Percentiles rank a stretch among this genome's conserved stretches.
Conservation (phyloP, 2,888 invertebrate species). For the Caenorhabditis auriculariae region DNA sequence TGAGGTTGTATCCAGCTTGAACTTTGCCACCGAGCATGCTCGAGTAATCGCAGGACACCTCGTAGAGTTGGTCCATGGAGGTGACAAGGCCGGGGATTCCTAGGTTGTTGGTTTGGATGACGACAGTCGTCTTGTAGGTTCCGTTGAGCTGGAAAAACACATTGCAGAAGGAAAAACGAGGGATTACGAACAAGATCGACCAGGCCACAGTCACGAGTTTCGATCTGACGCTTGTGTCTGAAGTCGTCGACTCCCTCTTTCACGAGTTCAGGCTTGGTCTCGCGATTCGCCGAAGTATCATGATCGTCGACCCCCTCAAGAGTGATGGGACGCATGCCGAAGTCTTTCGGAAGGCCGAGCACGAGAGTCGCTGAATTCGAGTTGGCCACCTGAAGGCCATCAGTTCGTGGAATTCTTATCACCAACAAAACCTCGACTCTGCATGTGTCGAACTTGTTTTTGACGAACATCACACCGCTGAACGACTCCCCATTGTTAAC, state of each 20-base stretch:
- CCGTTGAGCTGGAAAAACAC: constrained; percentile 47
- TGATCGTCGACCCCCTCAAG: constrained; percentile 43
- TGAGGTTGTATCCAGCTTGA: constrained; percentile 58
- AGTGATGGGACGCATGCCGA: constrained; percentile 61
- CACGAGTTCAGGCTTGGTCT: constrained; percentile 15
- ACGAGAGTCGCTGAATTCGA: constrained; percentile 55
- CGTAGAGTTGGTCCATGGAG: constrained; percentile 62
- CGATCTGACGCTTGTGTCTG: constrained; percentile 47
- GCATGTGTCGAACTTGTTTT: constrained; percentile 63
- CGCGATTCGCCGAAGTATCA: constrained; percentile 32
- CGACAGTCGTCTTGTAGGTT: constrained; percentile 61
- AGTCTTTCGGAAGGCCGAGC: constrained; percentile 60
- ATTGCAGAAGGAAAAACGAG: background rate
- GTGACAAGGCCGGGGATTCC: constrained; percentile 63
- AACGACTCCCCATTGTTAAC: constrained; percentile 58
- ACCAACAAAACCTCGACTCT: constrained; percentile 61
- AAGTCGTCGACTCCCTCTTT: constrained; percentile 41
- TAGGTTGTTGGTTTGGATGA: constrained; percentile 63
- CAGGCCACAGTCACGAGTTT: constrained; percentile 60
- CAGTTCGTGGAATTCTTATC: too few relatives aligned
- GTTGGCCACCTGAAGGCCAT: constrained; percentile 39
- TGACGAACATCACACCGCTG: constrained; percentile 63
- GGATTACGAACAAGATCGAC: constrained; percentile 47
- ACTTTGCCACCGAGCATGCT: constrained; percentile 60
- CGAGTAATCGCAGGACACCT: constrained; percentile 57